Evolutionary conservation across 2,113 vertebrate genomes (phyloP).

Genomic region (Anarrhichthys ocellatus): DNA sequence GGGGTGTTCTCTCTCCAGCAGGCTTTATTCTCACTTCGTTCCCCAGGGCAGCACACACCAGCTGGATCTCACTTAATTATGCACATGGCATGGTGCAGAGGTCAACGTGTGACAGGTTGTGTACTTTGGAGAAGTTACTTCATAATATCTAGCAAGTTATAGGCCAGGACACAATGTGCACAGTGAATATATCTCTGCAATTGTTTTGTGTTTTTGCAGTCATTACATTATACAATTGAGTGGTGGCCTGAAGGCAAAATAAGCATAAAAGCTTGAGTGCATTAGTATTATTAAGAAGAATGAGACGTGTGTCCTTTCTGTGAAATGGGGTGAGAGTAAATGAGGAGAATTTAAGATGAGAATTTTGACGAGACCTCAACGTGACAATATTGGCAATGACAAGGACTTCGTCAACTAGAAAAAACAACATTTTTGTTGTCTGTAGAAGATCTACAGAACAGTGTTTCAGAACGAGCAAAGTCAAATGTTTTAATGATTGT

Average conservation of each 20-base stretch:
- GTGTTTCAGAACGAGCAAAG: not conserved
- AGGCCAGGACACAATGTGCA: not conserved
- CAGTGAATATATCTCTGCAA: not conserved
- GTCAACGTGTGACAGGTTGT: conserved; percentile 60
- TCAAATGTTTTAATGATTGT: not conserved
- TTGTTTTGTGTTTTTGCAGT: not conserved
- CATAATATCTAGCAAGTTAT: conserved; percentile 2
- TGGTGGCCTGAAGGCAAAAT: not conserved
- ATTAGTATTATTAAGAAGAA: not conserved
- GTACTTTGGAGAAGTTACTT: conserved; percentile 48
- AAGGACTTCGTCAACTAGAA: not conserved
- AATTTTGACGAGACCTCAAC: not conserved
- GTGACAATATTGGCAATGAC: not conserved
- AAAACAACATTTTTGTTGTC: not conserved
- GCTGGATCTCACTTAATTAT: conserved; percentile 76
- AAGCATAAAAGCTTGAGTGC: not conserved
- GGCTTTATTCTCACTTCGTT: conserved; percentile 73
- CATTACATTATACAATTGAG: not conserved
- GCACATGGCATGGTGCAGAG: conserved; percentile 57
- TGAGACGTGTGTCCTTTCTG: not conserved
- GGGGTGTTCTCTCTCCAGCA: conserved; percentile 44
- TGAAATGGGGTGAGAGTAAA: not conserved
- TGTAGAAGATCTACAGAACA: not conserved
- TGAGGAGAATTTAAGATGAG: not conserved
- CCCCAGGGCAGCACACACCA: conserved; percentile 70